Percentiles rank a stretch among this genome's conserved stretches.
These are phyloP conservation scores for Drosophila cognata DNA, from an alignment of 2,888 invertebrate genomes.

Conservation along the genomic window DNA sequence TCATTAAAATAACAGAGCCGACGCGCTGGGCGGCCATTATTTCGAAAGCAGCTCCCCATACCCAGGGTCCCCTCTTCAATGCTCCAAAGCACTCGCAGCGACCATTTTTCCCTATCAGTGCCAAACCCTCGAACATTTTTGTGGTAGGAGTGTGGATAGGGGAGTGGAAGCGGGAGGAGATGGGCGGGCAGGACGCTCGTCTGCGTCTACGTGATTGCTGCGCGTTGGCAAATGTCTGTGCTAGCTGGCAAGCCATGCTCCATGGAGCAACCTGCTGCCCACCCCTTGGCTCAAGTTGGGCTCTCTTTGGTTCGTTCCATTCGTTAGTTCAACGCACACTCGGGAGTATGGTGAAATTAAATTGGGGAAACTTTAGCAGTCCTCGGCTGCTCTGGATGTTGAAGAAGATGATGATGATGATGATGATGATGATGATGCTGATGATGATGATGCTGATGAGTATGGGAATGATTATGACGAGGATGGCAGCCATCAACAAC, in stretches of 20 bases:
- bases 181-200: constrained; percentile 30
- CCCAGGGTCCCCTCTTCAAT: neutral
- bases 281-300: constrained; percentile 21
- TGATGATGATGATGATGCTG: constrained; percentile 36
- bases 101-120: constrained; percentile 48
- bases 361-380: constrained; percentile 83
- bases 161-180: neutral
- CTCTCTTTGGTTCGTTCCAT: constrained; percentile 62
- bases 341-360: constrained; percentile 82
- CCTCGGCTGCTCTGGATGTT: constrained; percentile 34
- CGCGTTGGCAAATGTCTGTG: constrained; percentile 60
- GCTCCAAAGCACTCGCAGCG: constrained; percentile 1
- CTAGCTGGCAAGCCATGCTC: constrained; percentile 47
- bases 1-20: constrained; percentile 82
- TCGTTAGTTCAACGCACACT: constrained; percentile 80
- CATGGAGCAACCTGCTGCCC: constrained; percentile 22
- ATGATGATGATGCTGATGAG: constrained; percentile 39
- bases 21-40: constrained; percentile 58
- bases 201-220: constrained; percentile 73
- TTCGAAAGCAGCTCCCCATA: constrained; percentile 38
- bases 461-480: constrained; percentile 58
- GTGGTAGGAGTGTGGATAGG: neutral
- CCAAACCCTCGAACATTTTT: constrained; percentile 32
- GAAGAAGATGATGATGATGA: constrained; percentile 42
- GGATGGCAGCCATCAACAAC: constrained; percentile 81